These are phyloP conservation scores for Ciconia maguari DNA, from an alignment of 2,113 vertebrate genomes.

Conservation along the genomic window DNA sequence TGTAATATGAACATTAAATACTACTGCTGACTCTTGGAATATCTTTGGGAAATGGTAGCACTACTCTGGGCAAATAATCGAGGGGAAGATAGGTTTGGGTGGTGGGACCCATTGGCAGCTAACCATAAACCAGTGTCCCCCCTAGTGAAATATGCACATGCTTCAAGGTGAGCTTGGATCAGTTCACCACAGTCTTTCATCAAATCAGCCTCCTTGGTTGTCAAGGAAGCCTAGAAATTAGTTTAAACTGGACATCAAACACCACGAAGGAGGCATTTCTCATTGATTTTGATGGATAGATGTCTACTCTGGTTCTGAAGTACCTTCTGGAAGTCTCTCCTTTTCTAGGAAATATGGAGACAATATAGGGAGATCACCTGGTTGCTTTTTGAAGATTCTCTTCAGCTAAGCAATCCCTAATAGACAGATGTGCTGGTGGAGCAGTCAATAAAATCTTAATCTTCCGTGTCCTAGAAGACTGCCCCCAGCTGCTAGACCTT, in stretches of 20 bases:
- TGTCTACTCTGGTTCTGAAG: background rate
- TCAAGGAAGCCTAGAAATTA: background rate
- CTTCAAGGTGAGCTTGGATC: background rate
- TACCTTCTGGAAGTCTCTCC: background rate
- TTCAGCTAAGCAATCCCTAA: background rate
- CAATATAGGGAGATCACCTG: background rate
- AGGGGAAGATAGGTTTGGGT: background rate
- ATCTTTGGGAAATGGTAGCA: background rate
- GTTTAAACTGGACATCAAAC: background rate
- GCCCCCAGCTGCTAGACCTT: background rate
- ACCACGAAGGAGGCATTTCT: background rate
- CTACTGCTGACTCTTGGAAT: background rate
- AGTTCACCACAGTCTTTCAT: background rate
- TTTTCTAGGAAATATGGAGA: background rate
- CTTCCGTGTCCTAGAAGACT: background rate
- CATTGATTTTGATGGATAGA: background rate
- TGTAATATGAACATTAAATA: background rate
- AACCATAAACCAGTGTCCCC: background rate
- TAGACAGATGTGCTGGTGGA: background rate
- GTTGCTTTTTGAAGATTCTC: background rate
- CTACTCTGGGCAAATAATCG: background rate
- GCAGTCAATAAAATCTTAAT: background rate
- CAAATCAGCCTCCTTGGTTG: background rate
- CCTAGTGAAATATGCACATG: background rate
- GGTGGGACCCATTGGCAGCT: background rate